Conservation (phyloP, 2,797 vertebrate species). For the Phalanger gymnotis region DNA sequence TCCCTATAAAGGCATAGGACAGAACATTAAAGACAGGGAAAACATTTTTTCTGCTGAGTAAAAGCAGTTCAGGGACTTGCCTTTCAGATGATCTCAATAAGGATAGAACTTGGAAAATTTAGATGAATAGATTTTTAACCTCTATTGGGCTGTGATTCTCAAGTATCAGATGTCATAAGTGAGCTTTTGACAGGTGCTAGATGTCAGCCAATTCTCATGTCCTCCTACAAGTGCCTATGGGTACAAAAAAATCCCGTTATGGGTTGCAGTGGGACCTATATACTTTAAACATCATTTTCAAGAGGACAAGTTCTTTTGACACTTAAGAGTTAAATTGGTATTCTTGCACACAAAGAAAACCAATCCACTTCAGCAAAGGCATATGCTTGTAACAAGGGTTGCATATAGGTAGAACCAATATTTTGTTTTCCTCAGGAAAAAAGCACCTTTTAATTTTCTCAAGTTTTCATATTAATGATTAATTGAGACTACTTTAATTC, state of each 20-base stretch:
- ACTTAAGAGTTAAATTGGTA: neutral
- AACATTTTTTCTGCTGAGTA: neutral
- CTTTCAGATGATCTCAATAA: neutral
- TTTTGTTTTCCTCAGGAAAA: neutral
- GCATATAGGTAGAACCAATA: neutral
- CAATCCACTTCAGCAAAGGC: neutral
- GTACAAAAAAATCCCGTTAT: neutral
- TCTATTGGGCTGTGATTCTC: conserved; percentile 5
- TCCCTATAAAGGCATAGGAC: neutral
- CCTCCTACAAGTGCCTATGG: neutral
- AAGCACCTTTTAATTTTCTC: neutral
- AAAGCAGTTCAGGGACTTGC: neutral
- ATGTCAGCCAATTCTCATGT: neutral
- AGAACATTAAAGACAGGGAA: neutral
- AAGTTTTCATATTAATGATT: neutral
- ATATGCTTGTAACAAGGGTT: neutral
- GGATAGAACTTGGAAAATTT: neutral
- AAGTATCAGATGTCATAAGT: neutral
- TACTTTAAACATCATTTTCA: neutral
- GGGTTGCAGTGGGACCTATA: neutral
- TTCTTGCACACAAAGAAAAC: neutral
- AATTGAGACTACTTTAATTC: neutral
- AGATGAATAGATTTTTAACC: neutral
- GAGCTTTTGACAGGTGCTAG: neutral
- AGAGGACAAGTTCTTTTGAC: neutral